These are phyloP conservation scores for Chrysopilus asiliformis DNA, from an alignment of 2,888 invertebrate species.

Conservation along the genomic window DNA sequence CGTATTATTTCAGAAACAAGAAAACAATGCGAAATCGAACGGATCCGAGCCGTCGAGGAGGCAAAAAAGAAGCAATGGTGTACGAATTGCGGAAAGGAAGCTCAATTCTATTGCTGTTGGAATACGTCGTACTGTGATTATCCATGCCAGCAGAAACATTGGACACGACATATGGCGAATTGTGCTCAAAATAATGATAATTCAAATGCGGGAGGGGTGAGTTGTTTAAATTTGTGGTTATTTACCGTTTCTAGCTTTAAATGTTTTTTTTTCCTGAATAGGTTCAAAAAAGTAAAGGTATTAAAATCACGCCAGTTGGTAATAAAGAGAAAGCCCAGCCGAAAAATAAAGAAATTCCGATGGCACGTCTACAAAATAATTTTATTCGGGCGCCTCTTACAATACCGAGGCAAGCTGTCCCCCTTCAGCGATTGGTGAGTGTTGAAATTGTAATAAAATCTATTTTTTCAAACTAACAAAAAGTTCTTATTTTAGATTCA, in stretches of 20 bases:
- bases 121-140: slow-evolving; percentile 90
- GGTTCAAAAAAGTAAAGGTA: slow-evolving; percentile 10
- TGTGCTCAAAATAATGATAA: slow-evolving; percentile 23
- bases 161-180: slow-evolving; percentile 52
- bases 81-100: slow-evolving; percentile 73
- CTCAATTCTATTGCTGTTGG: slow-evolving; percentile 92
- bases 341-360: slow-evolving; percentile 8
- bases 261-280: background rate
- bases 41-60: slow-evolving; percentile 52
- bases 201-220: slow-evolving; percentile 12
- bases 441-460: background rate
- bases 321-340: slow-evolving; percentile 8
- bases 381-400: slow-evolving; percentile 6
- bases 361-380: slow-evolving; percentile 5
- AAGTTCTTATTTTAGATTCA: slow-evolving; percentile 21
- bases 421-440: slow-evolving; percentile 24
- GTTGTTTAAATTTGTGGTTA: background rate
- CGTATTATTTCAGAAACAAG: slow-evolving; percentile 51
- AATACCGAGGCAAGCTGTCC: slow-evolving; percentile 12
- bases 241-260: background rate
- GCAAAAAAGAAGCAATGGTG: slow-evolving; percentile 90
- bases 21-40: slow-evolving; percentile 52
- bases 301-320: slow-evolving; percentile 9
- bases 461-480: background rate
- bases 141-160: slow-evolving; percentile 75